Conservation (phyloP, 2,113 vertebrate species). For the Oenanthe melanoleuca region DNA sequence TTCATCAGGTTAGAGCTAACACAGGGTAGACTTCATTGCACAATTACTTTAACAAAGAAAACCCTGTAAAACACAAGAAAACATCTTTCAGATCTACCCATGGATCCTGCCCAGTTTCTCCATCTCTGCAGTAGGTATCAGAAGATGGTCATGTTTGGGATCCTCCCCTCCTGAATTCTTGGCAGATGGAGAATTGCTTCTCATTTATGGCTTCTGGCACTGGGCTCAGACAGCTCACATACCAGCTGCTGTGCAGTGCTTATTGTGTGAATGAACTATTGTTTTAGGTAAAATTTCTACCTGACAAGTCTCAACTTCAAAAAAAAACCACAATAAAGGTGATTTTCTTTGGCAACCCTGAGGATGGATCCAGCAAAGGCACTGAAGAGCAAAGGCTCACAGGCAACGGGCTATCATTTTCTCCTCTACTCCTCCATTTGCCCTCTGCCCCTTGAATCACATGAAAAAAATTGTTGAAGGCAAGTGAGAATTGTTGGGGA, state of each 20-base stretch:
- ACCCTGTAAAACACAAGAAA: not conserved
- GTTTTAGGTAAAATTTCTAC: not conserved
- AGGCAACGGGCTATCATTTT: not conserved
- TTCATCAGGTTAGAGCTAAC: not conserved
- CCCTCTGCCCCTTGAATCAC: not conserved
- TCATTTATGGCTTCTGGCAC: accelerated
- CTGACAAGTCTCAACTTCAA: not conserved
- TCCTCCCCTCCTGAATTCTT: not conserved
- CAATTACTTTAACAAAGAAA: not conserved
- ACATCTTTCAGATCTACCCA: not conserved
- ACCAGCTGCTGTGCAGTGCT: not conserved
- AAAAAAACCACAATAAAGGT: not conserved
- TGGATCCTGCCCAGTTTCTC: not conserved
- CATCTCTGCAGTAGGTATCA: not conserved
- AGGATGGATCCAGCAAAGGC: not conserved
- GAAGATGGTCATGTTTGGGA: not conserved
- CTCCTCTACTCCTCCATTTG: not conserved
- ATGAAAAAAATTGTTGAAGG: not conserved
- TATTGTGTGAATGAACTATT: not conserved
- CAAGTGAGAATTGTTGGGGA: not conserved
- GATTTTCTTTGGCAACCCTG: not conserved
- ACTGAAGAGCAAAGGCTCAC: not conserved
- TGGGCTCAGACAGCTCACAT: not conserved
- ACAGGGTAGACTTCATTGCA: not conserved
- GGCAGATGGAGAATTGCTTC: not conserved